Conservation (phyloP, 2,888 invertebrate species). For the Campaea margaritaria region DNA sequence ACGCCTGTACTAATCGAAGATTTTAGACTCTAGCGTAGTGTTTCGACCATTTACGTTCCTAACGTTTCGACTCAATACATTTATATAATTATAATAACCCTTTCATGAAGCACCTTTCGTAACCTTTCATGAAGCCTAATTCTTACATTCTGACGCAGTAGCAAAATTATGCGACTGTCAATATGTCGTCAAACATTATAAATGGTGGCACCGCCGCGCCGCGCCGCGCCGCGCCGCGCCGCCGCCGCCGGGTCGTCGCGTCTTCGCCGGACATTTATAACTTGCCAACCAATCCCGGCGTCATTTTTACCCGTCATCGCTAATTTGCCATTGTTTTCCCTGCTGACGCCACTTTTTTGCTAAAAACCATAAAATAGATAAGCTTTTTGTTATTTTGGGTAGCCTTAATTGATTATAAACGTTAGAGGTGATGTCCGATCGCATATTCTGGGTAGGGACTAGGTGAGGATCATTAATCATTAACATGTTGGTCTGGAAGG, state of each 20-base stretch:
- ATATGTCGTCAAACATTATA: constrained; percentile 41
- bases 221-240: constrained; percentile 56
- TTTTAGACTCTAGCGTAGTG: too few relatives aligned
- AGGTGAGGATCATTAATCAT: constrained; percentile 57
- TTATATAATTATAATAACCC: too few relatives aligned
- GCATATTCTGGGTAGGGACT: constrained; percentile 42
- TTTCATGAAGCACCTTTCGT: too few relatives aligned
- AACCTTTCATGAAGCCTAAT: too few relatives aligned
- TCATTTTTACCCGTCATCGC: constrained; percentile 83
- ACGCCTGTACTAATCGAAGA: too few relatives aligned
- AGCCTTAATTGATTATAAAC: constrained; percentile 77
- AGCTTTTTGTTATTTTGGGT: constrained; percentile 67
- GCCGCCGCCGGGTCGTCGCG: constrained; percentile 52
- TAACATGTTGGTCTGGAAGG: constrained; percentile 50
- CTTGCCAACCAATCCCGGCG: constrained; percentile 62
- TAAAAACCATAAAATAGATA: constrained; percentile 83
- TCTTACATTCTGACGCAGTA: not conserved
- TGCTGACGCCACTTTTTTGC: constrained; percentile 81
- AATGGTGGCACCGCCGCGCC: constrained; percentile 40
- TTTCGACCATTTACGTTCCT: too few relatives aligned
- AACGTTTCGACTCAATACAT: too few relatives aligned
- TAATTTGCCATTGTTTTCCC: constrained; percentile 84
- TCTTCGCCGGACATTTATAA: constrained; percentile 61
- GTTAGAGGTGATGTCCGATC: constrained; percentile 58
- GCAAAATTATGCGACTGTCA: constrained; percentile 10